Conservation (phyloP, 2,888 invertebrate genomes). For the Spodoptera littoralis region DNA sequence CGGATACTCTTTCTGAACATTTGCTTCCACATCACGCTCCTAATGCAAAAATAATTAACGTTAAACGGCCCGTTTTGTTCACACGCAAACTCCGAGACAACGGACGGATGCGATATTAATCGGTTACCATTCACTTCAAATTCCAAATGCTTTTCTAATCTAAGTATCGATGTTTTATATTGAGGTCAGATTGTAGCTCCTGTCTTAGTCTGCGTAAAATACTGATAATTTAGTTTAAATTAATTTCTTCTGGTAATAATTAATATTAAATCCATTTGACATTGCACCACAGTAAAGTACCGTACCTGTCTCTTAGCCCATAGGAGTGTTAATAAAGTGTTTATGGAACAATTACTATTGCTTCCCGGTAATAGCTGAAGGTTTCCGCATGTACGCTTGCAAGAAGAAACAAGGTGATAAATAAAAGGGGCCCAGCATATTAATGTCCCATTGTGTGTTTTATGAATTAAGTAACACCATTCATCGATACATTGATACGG, state of each 20-base stretch:
- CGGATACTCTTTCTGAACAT: constrained; percentile 81
- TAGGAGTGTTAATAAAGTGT: too few relatives aligned
- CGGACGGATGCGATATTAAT: constrained; percentile 28
- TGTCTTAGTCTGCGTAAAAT: too few relatives aligned
- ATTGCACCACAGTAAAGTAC: too few relatives aligned
- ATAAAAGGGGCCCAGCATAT: constrained; percentile 35
- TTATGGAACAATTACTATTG: too few relatives aligned
- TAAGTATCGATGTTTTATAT: too few relatives aligned
- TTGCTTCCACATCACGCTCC: constrained; percentile 78
- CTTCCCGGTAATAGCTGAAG: too few relatives aligned
- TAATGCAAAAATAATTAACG: constrained; percentile 56
- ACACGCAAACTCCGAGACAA: constrained; percentile 27
- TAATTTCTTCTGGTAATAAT: too few relatives aligned
- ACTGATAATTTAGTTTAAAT: too few relatives aligned
- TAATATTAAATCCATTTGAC: too few relatives aligned
- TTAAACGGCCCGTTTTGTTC: constrained; percentile 29
- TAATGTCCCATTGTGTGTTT: constrained; percentile 45
- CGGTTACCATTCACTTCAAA: constrained; percentile 29
- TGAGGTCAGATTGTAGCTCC: too few relatives aligned
- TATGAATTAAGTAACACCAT: constrained; percentile 26
- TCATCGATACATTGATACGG: constrained; percentile 40
- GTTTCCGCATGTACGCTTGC: too few relatives aligned
- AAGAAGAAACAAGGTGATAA: constrained; percentile 22
- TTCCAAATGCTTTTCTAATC: constrained; percentile 9
- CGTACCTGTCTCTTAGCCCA: too few relatives aligned